Evolutionary conservation across 2,113 vertebrate species (phyloP), one percentile per base, ranked within the genome.

Genomic region (Eublepharis macularius): DNA sequence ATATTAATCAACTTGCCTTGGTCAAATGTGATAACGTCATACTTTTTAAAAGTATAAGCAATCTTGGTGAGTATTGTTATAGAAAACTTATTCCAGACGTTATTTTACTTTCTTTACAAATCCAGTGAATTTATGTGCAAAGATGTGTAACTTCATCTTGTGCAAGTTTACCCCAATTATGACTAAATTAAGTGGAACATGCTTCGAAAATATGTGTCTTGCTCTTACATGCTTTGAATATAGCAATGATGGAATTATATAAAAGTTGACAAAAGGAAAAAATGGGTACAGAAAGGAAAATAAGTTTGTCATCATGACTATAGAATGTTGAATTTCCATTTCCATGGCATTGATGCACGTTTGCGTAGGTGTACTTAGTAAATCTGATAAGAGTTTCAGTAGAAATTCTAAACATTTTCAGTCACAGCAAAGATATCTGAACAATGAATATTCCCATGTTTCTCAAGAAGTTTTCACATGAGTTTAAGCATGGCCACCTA

Each of bases 221-320:
- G 49, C 9, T 12, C 49, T 12, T 51, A 51, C 11, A 7, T 57
- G 21, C 54, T 72, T 72, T 87, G 10, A 34, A 78, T 83, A 8
- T 87, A 73, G 82, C 70, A 24, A 79, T 86, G 77, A 88, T 68
- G 1, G 85, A 88, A 68, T 87, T 24, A 90, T 12, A 81, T 51
- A 88, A 39, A 76, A 80, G 75, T 21, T 82, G n/a, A 21, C 47
- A 26, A 72, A 70, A 65, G 29, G 77, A 2, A 9, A 80, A 36
- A 32, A 87, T 63, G 8, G 26, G 12, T 76, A 32, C 16, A 76
- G 45, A 29, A 32, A 16, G 49, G 49, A 4, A 54, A 54, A 54
- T 12, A 14, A n/a, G 88, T 32, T 6, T 82, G 1, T 45, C 45
- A 29, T 45, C 45, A 29, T 6, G 32, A 0, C 8, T 78, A 17